These are phyloP conservation scores for Chrysaora quinquecirrha DNA, from an alignment of 30 jellyfish, hydroid and myxozoan genomes.

Conservation along the genomic window DNA sequence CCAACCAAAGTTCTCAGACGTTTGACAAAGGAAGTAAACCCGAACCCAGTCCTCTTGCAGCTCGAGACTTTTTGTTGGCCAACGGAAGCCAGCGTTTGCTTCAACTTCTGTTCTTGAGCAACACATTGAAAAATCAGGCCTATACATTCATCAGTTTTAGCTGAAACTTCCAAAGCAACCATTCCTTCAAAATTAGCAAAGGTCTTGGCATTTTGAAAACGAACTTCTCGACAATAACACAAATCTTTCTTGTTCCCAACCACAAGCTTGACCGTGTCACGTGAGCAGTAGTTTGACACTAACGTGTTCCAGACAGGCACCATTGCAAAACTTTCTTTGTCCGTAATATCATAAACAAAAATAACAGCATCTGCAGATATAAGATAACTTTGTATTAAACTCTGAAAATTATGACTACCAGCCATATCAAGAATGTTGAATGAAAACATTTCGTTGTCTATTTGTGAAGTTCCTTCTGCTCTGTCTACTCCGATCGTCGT, in stretches of 20 bases:
- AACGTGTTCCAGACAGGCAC: conserved; percentile 82
- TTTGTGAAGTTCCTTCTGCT: conserved; percentile 3
- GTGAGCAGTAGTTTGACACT: conserved; percentile 11
- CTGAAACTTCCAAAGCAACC: conserved; percentile 84
- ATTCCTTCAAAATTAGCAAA: conserved; percentile 89
- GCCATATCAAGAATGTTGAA: conserved; percentile 71
- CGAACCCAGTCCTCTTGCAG: neutral
- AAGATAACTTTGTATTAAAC: conserved; percentile 64
- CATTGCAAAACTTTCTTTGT: conserved; percentile 80
- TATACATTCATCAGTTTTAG: conserved; percentile 67
- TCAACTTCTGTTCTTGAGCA: conserved; percentile 53
- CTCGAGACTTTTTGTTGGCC: neutral
- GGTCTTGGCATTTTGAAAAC: conserved; percentile 69
- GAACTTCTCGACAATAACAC: conserved; percentile 60
- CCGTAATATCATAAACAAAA: conserved; percentile 78
- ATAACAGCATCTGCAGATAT: conserved; percentile 75
- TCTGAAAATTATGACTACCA: conserved; percentile 66
- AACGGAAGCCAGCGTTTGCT: conserved; percentile 14
- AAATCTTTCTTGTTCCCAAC: conserved; percentile 89
- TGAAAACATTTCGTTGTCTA: conserved; percentile 20
- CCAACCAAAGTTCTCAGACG: conserved; percentile 5
- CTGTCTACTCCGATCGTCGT: conserved; percentile 88
- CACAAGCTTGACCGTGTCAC: conserved; percentile 55
- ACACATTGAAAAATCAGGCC: conserved; percentile 72
- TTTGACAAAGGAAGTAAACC: conserved; percentile 1